Percentiles rank a stretch among this genome's conserved stretches.
These are phyloP conservation scores for Trigoniulus corallinus DNA, from an alignment of 1,140 invertebrate genomes.

Conservation along the genomic window DNA sequence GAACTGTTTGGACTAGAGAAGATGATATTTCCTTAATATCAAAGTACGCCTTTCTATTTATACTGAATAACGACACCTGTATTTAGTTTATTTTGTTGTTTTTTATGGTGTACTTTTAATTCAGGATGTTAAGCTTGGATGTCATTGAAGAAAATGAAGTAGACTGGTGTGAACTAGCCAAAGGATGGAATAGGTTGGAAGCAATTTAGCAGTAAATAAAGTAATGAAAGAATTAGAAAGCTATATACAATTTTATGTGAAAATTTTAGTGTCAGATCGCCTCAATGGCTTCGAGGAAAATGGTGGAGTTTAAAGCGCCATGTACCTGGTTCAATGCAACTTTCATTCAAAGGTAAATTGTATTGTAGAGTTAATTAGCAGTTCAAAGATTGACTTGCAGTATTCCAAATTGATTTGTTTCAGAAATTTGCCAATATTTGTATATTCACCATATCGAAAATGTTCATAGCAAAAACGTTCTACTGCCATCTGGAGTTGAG, in stretches of 20 bases:
- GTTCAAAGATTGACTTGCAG: too few species aligned
- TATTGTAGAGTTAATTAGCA: too few species aligned
- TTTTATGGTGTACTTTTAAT: constrained; percentile 1
- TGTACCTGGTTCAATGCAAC: constrained; percentile 23
- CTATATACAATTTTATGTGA: constrained; percentile 4
- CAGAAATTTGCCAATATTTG: too few species aligned
- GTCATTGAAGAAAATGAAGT: constrained; percentile 29
- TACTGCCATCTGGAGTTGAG: too few species aligned
- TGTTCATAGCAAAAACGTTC: too few species aligned
- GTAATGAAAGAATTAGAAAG: not conserved
- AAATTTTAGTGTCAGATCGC: constrained; percentile 28
- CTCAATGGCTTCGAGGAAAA: constrained; percentile 33
- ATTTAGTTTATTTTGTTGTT: not conserved
- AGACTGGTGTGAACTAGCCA: constrained; percentile 28
- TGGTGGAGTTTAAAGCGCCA: constrained; percentile 33
- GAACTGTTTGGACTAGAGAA: constrained; percentile 30
- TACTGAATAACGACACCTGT: not conserved
- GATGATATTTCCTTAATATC: constrained; percentile 31
- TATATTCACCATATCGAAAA: too few species aligned
- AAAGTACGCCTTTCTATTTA: constrained; percentile 20
- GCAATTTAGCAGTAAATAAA: not conserved
- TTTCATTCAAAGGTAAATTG: constrained; percentile 25
- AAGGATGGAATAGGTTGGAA: constrained; percentile 25
- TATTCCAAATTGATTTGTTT: too few species aligned
- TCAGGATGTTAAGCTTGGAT: constrained; percentile 24